These are phyloP conservation scores for Centropristis striata DNA, from an alignment of 2,113 vertebrate genomes.

Conservation along the genomic window DNA sequence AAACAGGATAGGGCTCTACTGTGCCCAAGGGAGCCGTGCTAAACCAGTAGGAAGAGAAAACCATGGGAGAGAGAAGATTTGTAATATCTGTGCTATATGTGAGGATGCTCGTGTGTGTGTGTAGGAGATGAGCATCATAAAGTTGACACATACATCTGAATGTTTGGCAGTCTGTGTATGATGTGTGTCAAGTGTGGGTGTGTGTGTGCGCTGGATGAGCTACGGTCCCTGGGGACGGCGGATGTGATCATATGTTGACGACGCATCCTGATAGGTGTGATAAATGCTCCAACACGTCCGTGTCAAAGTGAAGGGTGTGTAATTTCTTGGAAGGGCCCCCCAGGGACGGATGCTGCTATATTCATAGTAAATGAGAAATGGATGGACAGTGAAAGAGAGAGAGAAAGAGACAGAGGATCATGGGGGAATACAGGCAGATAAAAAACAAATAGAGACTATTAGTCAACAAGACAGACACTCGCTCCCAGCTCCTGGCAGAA, in stretches of 20 bases:
- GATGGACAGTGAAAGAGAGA: constrained; percentile 53
- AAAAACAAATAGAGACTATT: constrained; percentile 59
- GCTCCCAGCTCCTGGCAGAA: constrained; percentile 14
- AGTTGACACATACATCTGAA: constrained; percentile 51
- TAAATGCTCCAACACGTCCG: constrained; percentile 78
- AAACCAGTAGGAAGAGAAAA: constrained; percentile 51
- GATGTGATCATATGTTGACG: constrained; percentile 71
- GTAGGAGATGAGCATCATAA: constrained; percentile 7
- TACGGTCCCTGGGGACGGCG: constrained; percentile 34
- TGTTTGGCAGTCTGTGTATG: constrained; percentile 41
- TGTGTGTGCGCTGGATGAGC: constrained; percentile 21
- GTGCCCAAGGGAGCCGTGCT: constrained; percentile 65
- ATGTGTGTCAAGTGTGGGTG: constrained; percentile 24
- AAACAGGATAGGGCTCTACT: constrained; percentile 68
- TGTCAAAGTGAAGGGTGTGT: constrained; percentile 75
- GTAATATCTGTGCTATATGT: constrained; percentile 24
- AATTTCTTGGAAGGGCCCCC: constrained; percentile 73
- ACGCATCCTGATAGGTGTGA: constrained; percentile 77
- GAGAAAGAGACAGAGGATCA: constrained; percentile 30
- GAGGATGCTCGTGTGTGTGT: constrained; percentile 7
- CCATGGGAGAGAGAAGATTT: constrained; percentile 39
- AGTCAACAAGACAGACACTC: constrained; percentile 54
- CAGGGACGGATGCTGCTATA: constrained; percentile 64
- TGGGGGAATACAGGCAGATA: constrained; percentile 47
- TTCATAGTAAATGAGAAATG: constrained; percentile 77